Evolutionary conservation across 2,797 vertebrate species (phyloP), one percentile per base, ranked within the genome.

Genomic region (Brachymystax lenok): DNA sequence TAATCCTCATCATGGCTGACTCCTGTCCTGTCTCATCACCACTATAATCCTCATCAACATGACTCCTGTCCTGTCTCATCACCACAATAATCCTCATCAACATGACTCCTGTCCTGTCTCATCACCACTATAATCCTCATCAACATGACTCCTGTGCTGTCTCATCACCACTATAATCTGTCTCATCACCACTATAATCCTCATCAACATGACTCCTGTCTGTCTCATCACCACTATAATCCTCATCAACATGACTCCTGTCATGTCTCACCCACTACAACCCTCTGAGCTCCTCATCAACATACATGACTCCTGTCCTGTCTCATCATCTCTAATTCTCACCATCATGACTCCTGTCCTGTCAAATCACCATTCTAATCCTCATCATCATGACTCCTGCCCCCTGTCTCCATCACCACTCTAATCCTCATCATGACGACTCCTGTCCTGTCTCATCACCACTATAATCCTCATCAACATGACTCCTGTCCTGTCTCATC

Each of bases 1-100:
- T 77, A 71, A 66, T 69, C 78, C 78, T 79, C 46, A 80, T 78
- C 68, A 77, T n/a, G n/a, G 33, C 59, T 66, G 59, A 51, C 68
- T 69, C 77, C 33, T 35, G 33, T 35, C 1, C 33, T 1, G 6
- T 35, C 33, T 35, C 33, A 35, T 35, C 5, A 35, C 33, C 33
- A 7, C 33, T 54, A 1, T 56, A 56, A 56, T 33, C 30, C 30
- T 33, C 33, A 33, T 33, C 5, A 33, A 5, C 33, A 33, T 33
- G 33, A 33, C 5, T 33, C 5, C 5, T 33, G 33, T 33, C 33
- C 5, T 33, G 30, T 33, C 33, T 33, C 1, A 33, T 33, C 5
- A 33, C 33, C 33, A 1, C 33, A 1, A 0, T 33, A 33, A 33
- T 56, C 19, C 54, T n/a, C 54, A 56, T 56, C 17, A 56, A n/a